Base-by-base conservation (phyloP, 2,113 vertebrate species). In the Phylloscopus whistleri region DNA sequence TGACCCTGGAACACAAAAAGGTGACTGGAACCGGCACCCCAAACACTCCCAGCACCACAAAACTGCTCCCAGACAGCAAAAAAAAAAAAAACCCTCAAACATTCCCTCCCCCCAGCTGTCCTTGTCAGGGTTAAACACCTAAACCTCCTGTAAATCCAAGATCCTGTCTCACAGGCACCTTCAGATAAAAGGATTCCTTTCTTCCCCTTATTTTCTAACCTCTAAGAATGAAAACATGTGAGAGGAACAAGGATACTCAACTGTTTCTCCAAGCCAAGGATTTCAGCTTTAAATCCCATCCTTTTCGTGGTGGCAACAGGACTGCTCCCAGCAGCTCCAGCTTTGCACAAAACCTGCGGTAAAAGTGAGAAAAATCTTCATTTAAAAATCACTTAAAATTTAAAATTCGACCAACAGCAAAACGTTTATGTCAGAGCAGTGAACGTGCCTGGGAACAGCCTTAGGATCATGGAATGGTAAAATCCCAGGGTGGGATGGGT, bases 251-350 rank as follows among this genome's bases (percentile, higher is more conserved):
- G 5, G 27, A 80, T 31, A 98, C 98, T 98, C 96, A 98, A 98
- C 98, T 97, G 96, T 87, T 98, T 82, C 48, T 97, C 67, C 83
- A 98, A 44, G 23, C 97, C 95, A 22, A 98, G 58, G 73, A 98
- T 98, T 66, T 98, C 97, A 49, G 97, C 97, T 33, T 82, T 39
- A 31, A 98, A 78, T 39, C 80, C 93, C 31, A 41, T 12, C 11
- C 59, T 67, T n/a, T 90, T 78, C 1, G 20, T 39, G 6, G 59
- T 35, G 27, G 35, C 19, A 16, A n/a, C 28, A 3, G 23, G 13
- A 3, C 22, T 21, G 53, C 59, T 39, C 44, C 64, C 39, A 17
- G 86, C 44, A 37, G 1, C 60, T 51, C 87, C 80, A 8, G 68
- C 63, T 85, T 73, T 86, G 59, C 88, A 27, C 89, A 98, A 92